Conservation (phyloP, 2,113 vertebrate genomes). For the Ceyx melanurus region DNA sequence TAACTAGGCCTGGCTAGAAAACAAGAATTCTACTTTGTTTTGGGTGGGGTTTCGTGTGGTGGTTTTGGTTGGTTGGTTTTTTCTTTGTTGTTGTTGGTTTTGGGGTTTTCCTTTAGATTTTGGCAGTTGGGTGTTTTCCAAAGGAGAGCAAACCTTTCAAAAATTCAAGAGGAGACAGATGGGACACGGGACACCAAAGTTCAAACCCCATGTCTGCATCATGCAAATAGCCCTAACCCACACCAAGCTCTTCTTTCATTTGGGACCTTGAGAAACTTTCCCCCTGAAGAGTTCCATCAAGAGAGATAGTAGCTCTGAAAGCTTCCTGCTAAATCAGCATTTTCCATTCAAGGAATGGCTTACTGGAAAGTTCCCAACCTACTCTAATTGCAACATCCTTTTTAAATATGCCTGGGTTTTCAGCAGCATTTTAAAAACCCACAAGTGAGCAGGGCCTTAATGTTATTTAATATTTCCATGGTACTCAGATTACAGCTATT, state of each 20-base stretch:
- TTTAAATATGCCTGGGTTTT: not conserved
- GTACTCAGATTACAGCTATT: not conserved
- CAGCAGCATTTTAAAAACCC: not conserved
- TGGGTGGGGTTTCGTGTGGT: no score
- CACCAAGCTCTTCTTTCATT: not conserved
- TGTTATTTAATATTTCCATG: not conserved
- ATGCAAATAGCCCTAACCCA: not conserved
- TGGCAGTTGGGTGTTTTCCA: not conserved
- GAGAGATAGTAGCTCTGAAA: not conserved
- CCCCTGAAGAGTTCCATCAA: fast-evolving
- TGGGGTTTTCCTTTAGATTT: not conserved
- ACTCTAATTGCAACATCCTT: conserved; percentile 29
- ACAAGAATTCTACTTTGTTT: conserved; percentile 7
- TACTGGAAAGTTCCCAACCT: conserved; percentile 20
- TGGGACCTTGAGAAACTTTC: not conserved
- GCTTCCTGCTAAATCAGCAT: conserved; percentile 1
- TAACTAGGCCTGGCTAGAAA: not conserved
- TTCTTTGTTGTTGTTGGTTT: not conserved
- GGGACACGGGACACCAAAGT: not conserved
- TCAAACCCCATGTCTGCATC: not conserved
- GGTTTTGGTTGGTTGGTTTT: no score
- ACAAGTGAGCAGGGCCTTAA: not conserved
- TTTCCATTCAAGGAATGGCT: conserved; percentile 25
- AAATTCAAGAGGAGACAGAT: not conserved
- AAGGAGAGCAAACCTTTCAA: conserved; percentile 9